A percentile compares a stretch with the other conserved stretches of the same genome.
These are phyloP conservation scores for Myxocyprinus asiaticus DNA, from an alignment of 2,113 vertebrate genomes.

Conservation along the genomic window DNA sequence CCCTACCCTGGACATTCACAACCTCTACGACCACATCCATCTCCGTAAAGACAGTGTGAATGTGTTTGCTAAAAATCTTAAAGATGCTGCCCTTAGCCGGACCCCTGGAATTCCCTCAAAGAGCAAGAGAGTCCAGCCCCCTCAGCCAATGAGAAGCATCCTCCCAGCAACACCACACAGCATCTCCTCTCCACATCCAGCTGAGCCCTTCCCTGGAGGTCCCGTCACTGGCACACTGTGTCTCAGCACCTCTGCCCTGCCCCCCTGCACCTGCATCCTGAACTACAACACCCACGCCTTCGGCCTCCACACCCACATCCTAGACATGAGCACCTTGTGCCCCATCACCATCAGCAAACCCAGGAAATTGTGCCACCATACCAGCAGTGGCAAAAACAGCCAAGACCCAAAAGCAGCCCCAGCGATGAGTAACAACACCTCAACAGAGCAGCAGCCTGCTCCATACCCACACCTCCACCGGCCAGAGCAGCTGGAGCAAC, in stretches of 20 bases:
- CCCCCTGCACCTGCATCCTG: neutral
- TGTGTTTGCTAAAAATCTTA: constrained; percentile 31
- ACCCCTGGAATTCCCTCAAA: too few species aligned
- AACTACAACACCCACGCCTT: neutral
- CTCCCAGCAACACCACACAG: neutral
- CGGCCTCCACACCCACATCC: neutral
- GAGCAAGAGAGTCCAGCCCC: neutral
- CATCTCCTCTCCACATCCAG: neutral
- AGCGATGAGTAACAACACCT: too few species aligned
- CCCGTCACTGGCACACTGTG: too few species aligned
- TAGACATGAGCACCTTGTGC: neutral
- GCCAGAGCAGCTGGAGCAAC: too few species aligned
- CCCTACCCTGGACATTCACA: neutral
- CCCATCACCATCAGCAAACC: too few species aligned
- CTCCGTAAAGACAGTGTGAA: constrained; percentile 8
- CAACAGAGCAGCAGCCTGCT: too few species aligned
- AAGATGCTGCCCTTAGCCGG: constrained; percentile 22
- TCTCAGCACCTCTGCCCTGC: too few species aligned
- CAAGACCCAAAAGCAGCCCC: too few species aligned
- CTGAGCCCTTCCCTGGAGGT: too few species aligned
- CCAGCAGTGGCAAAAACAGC: too few species aligned
- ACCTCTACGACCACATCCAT: constrained; percentile 38
- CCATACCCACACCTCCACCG: too few species aligned
- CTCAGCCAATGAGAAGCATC: neutral
- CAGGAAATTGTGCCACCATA: too few species aligned